These are phyloP conservation scores for Drosophila burlai DNA, from an alignment of 1,140 invertebrate species.

Conservation along the genomic window DNA sequence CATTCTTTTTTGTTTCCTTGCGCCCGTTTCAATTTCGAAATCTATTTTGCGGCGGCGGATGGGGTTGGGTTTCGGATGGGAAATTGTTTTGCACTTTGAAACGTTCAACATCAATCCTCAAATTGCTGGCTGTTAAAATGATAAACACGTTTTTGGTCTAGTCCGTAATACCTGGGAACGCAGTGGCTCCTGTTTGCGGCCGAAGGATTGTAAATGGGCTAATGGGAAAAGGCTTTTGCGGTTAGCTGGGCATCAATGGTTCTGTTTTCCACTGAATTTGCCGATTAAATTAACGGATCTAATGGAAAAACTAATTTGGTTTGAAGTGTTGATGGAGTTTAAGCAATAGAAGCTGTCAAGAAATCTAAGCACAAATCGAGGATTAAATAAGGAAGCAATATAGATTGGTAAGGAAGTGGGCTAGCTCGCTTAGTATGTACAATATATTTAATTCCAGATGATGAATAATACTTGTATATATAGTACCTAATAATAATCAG, in stretches of 20 bases:
- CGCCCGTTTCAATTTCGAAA: constrained; percentile 63
- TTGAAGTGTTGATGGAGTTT: constrained; percentile 1
- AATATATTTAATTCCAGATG: not conserved
- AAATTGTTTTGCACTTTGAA: constrained; percentile 55
- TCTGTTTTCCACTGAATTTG: constrained; percentile 11
- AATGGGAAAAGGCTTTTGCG: constrained; percentile 28
- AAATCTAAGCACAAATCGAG: too few relatives aligned
- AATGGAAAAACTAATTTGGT: constrained; percentile 20
- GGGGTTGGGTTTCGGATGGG: not conserved
- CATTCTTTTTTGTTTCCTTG: constrained; percentile 8
- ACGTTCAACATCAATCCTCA: constrained; percentile 54
- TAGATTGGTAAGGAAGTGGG: not conserved
- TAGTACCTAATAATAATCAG: not conserved
- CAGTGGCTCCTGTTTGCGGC: constrained; percentile 7
- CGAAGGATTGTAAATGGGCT: constrained; percentile 20
- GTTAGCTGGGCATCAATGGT: constrained; percentile 12
- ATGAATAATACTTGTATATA: too few relatives aligned
- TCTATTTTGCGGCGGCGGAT: constrained; percentile 23
- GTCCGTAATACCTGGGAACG: constrained; percentile 16
- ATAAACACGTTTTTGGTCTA: constrained; percentile 45
- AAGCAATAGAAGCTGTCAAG: too few relatives aligned
- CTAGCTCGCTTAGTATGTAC: not conserved
- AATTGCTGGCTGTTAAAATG: constrained; percentile 52
- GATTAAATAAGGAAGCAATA: not conserved
- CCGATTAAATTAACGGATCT: constrained; percentile 19